Evolutionary conservation across 2,888 invertebrate species (phyloP), one percentile per base, ranked within the genome.

Genomic region (Agonopterix arenella): DNA sequence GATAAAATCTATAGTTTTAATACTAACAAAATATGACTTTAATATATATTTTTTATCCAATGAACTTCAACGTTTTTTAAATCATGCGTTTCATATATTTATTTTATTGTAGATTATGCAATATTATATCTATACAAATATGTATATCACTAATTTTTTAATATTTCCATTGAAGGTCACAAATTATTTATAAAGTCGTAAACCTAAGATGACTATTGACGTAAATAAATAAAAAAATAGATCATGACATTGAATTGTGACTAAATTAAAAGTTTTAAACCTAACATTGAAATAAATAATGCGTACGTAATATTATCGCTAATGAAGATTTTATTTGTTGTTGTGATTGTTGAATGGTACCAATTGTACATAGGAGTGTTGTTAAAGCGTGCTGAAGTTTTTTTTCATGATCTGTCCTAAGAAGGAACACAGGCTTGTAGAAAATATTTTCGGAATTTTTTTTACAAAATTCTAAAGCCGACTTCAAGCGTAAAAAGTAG

Each of bases 321-420:
- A 64, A 63, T 66, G 57, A 64, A 76, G 59, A 76, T 72, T 77
- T 76, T 76, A 77, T 76, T 76, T 72, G 61, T 76, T 71, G 78
- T 78, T 77, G 64, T 64, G 61, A 56, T 70, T 69, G 68, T 75
- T 73, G 36, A 28, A 46, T 36, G 57, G 55, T 65, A 64, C 64
- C 54, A 56, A 53, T 46, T 70, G 70, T 72, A 70, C 64, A 70
- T 67, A 68, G 45, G 46, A 51, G 55, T 57, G 55, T 67, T 68
- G 63, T 68, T 67, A 53, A 56, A 60, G 57, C 36, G 42, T 36
- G 36, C 45, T 45, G 16, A 40, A 42, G 36, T 46, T 28, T 28
- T 28, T n/a, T 28, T 28, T 28, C 28, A 28, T 28, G 28, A 7
- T 28, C 28, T 28, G 28, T 28, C 28, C 7, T 28, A 28, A 28